phyloP scores from a whole-genome alignment of 1,140 invertebrate genomes.

The Bombus huntii region DNA sequence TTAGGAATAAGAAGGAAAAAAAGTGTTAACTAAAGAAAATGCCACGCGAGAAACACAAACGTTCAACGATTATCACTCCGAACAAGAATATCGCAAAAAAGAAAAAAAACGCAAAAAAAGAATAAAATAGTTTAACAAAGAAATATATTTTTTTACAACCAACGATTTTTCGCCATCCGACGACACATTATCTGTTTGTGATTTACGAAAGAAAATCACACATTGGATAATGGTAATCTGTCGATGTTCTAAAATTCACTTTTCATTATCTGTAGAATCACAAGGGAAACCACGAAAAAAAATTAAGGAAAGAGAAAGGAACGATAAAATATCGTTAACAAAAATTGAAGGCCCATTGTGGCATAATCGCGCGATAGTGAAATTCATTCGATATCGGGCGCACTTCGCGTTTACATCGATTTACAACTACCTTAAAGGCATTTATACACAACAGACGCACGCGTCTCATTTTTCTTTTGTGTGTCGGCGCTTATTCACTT shows the following conservation, averaged over 20 bases:
- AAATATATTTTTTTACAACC: background rate
- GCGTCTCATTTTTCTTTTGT: background rate
- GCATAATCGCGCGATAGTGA: constrained; percentile 45
- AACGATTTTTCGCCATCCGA: background rate
- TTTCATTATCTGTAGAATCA: background rate
- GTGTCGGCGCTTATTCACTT: constrained; percentile 1
- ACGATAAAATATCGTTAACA: constrained; percentile 29
- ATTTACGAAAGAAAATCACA: background rate
- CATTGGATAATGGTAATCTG: background rate
- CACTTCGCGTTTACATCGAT: constrained; percentile 24
- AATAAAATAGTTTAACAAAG: constrained; percentile 5
- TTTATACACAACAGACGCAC: constrained; percentile 33
- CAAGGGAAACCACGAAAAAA: background rate
- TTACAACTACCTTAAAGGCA: constrained; percentile 41
- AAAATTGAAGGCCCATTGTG: constrained; percentile 58
- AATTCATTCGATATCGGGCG: constrained; percentile 29
- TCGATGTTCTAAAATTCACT: background rate
- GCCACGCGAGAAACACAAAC: background rate
- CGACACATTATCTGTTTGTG: background rate
- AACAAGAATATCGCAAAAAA: background rate
- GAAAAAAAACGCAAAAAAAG: background rate
- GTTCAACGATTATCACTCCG: background rate
- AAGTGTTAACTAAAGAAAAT: background rate
- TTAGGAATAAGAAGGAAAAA: background rate
- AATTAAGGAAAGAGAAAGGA: background rate